phyloP scores from a whole-genome alignment of 2,888 invertebrate species.

The Anthoptus insignis region DNA sequence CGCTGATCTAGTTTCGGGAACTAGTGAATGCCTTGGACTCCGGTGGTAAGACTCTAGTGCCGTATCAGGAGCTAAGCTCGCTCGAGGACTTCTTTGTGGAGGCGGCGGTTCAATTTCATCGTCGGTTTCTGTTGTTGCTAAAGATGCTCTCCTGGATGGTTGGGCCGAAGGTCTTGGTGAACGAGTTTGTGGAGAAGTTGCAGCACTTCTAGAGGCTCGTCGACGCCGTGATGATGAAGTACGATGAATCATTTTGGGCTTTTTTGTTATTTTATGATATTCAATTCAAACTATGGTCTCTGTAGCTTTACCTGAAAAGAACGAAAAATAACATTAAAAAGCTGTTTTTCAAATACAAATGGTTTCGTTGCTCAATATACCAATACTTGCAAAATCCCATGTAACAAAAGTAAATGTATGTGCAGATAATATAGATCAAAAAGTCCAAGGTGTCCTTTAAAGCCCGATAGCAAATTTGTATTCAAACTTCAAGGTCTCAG shows the following conservation, averaged over 20 bases:
- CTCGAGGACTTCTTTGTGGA: conserved; percentile 82
- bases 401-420: too few species aligned
- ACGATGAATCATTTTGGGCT: conserved; percentile 87
- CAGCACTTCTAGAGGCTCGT: conserved; percentile 89
- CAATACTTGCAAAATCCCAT: too few species aligned
- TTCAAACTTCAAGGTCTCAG: conserved; percentile 17
- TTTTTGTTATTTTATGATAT: not conserved
- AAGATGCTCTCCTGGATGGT: conserved; percentile 84
- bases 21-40: conserved; percentile 86
- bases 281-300: not conserved
- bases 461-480: conserved; percentile 19
- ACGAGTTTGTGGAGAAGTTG: conserved; percentile 88
- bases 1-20: conserved; percentile 86
- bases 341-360: not conserved
- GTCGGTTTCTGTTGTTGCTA: conserved; percentile 89
- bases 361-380: not conserved
- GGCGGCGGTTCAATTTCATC: conserved; percentile 80
- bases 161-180: conserved; percentile 81
- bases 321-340: not conserved
- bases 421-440: not conserved
- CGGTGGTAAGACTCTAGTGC: conserved; percentile 83
- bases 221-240: conserved; percentile 89
- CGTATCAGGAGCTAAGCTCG: conserved; percentile 87
- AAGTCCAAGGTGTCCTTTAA: conserved; percentile 1
- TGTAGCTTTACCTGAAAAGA: conserved; percentile 13